Base-by-base conservation (phyloP, 2,113 vertebrate species). In the Lipophrys pholis region DNA sequence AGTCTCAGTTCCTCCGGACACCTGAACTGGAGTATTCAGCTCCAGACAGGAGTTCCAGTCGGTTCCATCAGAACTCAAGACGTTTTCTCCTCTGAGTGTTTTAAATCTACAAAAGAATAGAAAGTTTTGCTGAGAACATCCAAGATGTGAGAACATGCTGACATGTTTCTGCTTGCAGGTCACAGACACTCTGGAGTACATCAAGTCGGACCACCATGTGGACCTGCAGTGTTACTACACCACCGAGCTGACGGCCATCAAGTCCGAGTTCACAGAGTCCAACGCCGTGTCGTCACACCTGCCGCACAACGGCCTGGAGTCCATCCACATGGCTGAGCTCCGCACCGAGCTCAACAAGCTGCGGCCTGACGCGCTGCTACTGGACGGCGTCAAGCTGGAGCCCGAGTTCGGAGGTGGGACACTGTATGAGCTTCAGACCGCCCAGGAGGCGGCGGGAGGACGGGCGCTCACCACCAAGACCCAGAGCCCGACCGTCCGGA, bases 241-340 rank as follows among this genome's bases (percentile, higher is more conserved):
- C 56, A 81, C 89, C 0, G 93, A 93, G 76, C 88, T 93, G 15
- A 80, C 85, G 41, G 52, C 84, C 11, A 81, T 93, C 35, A 89
- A 91, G 72, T 69, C 83, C 0, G 92, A 93, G 71, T 94, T 93
- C 71, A 16, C 66, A 0, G 93, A 93, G 7, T 53, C 89, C 35
- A 76, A 76, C 81, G 21, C 73, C 50, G 80, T 89, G 62, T 82
- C 90, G 4, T 38, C 76, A 14, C 90, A 89, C 80, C 80, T 92
- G 71, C 92, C 83, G 41, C 88, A 79, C 81, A 94, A 92, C 46
- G 81, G 84, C 36, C 85, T 94, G n/a, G 94, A 94, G 90, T 94
- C 94, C 60, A 94, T 94, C 81, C 94, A 94, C 83, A 94, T 94
- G 94, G 94, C 94, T 0, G 94, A 94, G 83, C 91, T 94, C 2